These are phyloP conservation scores for Sarcophaga rosellei DNA, from an alignment of 2,888 invertebrate species.

Conservation along the genomic window DNA sequence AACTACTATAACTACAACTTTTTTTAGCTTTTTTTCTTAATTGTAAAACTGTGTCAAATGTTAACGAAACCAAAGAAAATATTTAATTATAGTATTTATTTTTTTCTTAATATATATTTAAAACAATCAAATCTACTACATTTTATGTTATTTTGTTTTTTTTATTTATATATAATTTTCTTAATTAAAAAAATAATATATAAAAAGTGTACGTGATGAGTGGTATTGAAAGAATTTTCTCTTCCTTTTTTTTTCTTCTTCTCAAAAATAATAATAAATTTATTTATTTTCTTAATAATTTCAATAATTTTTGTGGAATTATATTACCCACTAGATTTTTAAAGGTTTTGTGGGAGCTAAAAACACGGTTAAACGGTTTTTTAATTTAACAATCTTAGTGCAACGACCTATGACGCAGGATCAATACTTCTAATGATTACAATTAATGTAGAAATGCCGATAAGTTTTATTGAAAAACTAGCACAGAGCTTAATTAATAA, in stretches of 20 bases:
- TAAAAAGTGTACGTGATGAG: slow-evolving; percentile 71
- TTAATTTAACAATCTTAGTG: too few species aligned
- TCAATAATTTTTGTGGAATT: slow-evolving; percentile 10
- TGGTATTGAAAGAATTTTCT: slow-evolving; percentile 63
- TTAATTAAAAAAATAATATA: slow-evolving; percentile 41
- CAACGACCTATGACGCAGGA: too few species aligned
- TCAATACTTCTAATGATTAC: too few species aligned
- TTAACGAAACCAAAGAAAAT: slow-evolving; percentile 23
- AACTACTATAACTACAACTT: slow-evolving; percentile 28
- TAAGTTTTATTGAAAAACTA: too few species aligned
- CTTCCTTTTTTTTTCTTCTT: background rate
- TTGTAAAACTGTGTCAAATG: slow-evolving; percentile 62
- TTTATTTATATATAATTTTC: slow-evolving; percentile 66
- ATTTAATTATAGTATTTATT: slow-evolving; percentile 29
- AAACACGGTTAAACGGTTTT: too few species aligned
- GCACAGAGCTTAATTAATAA: too few species aligned
- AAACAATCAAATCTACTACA: slow-evolving; percentile 44
- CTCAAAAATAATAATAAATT: slow-evolving; percentile 28
- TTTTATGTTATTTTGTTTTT: slow-evolving; percentile 64
- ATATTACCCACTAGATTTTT: background rate
- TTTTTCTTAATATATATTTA: slow-evolving; percentile 2
- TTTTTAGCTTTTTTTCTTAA: slow-evolving; percentile 56
- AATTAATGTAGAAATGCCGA: too few species aligned
- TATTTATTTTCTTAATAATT: slow-evolving; percentile 24
- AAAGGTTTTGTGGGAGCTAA: too few species aligned